Conservation (phyloP, 53 echinoderm and acorn worm genomes). For the Luidia sarsii region DNA sequence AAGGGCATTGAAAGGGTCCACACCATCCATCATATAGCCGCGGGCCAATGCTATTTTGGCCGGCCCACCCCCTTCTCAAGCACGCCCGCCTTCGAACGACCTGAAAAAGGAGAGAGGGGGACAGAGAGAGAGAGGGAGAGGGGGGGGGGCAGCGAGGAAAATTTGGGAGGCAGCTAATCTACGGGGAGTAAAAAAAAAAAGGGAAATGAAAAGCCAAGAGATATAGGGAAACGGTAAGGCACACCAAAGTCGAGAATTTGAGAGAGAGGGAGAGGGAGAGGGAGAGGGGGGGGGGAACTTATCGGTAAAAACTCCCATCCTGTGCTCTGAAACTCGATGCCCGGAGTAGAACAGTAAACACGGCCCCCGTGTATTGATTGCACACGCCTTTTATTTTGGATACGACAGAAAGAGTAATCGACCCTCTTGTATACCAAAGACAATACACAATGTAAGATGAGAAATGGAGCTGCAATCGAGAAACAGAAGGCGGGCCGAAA, state of each 20-base stretch:
- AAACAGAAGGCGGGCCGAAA: constrained; percentile 16
- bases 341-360: constrained; percentile 58
- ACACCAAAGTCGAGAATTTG: constrained; percentile 51
- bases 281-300: no score
- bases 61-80: constrained; percentile 47
- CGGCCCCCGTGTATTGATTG: constrained; percentile 59
- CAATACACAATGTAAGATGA: constrained; percentile 60
- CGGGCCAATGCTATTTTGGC: constrained; percentile 44
- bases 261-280: no score
- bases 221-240: constrained; percentile 34
- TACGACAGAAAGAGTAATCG: constrained; percentile 60
- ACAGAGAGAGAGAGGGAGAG: no score
- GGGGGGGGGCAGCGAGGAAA: no score
- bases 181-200: constrained; percentile 27
- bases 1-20: constrained; percentile 42
- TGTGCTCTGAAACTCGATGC: constrained; percentile 51
- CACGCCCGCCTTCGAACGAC: constrained; percentile 51
- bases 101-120: no score
- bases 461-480: constrained; percentile 41
- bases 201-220: constrained; percentile 44
- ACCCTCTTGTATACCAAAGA: constrained; percentile 58
- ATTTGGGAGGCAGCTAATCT: constrained; percentile 42
- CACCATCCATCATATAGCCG: constrained; percentile 44
- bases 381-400: constrained; percentile 46
- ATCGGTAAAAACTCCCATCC: constrained; percentile 51